These are phyloP conservation scores for Amazona finschi DNA, from an alignment of 2,797 vertebrate genomes.

Conservation along the genomic window DNA sequence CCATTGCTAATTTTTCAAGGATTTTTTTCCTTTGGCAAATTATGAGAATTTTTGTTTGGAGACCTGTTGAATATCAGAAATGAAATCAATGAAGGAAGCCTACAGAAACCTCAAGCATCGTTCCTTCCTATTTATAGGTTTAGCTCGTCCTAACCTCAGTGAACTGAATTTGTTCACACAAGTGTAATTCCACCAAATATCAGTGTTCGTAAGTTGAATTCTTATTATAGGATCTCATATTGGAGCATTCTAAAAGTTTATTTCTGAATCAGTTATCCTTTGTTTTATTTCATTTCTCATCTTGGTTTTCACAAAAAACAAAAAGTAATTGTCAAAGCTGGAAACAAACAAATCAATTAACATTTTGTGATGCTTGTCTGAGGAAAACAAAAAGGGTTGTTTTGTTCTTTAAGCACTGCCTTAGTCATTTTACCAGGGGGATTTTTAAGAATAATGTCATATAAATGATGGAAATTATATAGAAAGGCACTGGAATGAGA, in stretches of 20 bases:
- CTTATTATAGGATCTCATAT: conserved; percentile 60
- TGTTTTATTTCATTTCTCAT: conserved; percentile 14
- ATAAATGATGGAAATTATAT: neutral
- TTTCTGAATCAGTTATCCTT: conserved; percentile 53
- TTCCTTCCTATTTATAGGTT: conserved; percentile 4
- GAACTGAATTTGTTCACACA: conserved; percentile 59
- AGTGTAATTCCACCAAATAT: conserved; percentile 59
- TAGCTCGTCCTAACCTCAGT: conserved; percentile 24
- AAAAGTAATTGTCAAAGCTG: neutral
- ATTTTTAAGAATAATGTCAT: conserved; percentile 24
- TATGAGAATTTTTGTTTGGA: conserved; percentile 23
- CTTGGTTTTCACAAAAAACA: neutral
- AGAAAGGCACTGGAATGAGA: neutral
- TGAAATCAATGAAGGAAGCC: neutral
- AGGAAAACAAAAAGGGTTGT: conserved; percentile 4
- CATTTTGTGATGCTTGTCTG: conserved; percentile 17
- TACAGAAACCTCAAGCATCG: neutral
- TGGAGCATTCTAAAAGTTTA: conserved; percentile 28
- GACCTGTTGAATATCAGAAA: neutral
- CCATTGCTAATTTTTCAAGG: neutral
- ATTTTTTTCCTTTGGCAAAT: neutral
- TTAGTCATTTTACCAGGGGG: neutral
- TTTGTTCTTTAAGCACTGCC: conserved; percentile 2
- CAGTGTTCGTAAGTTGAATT: conserved; percentile 14
- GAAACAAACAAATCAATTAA: conserved; percentile 35